A percentile compares a stretch with the other conserved stretches of the same genome.
These are phyloP conservation scores for Megalops atlanticus DNA, from an alignment of 2,113 vertebrate species.

Conservation along the genomic window DNA sequence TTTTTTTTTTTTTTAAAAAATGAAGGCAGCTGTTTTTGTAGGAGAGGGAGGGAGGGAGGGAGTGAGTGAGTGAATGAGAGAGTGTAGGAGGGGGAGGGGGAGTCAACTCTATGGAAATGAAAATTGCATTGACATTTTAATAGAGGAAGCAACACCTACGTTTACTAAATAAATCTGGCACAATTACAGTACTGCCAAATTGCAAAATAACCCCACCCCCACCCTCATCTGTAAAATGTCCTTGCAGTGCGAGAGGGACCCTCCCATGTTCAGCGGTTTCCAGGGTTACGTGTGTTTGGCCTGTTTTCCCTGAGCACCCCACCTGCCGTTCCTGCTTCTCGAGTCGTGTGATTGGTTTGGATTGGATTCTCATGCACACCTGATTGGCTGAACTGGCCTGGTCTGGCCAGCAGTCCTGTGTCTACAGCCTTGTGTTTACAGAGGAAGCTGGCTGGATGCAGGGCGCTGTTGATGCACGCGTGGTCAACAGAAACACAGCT, in stretches of 20 bases:
- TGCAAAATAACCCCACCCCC: no score
- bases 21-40: not conserved
- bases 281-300: not conserved
- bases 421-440: constrained; percentile 43
- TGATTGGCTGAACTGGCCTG: not conserved
- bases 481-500: constrained; percentile 50
- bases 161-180: no score
- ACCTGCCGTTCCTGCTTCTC: no score
- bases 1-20: constrained; percentile 9
- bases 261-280: not conserved
- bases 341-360: no score
- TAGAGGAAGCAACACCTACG: no score
- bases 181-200: no score
- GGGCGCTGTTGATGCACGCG: not conserved
- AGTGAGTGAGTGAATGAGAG: not conserved
- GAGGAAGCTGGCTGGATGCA: not conserved
- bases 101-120: not conserved
- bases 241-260: no score
- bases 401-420: not conserved
- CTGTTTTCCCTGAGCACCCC: not conserved
- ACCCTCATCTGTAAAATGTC: no score
- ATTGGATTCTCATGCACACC: no score
- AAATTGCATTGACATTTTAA: no score
- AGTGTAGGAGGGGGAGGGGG: not conserved
- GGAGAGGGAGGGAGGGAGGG: not conserved